These are phyloP conservation scores for Gephyroberyx darwinii DNA, from an alignment of 2,797 vertebrate genomes.

Conservation along the genomic window DNA sequence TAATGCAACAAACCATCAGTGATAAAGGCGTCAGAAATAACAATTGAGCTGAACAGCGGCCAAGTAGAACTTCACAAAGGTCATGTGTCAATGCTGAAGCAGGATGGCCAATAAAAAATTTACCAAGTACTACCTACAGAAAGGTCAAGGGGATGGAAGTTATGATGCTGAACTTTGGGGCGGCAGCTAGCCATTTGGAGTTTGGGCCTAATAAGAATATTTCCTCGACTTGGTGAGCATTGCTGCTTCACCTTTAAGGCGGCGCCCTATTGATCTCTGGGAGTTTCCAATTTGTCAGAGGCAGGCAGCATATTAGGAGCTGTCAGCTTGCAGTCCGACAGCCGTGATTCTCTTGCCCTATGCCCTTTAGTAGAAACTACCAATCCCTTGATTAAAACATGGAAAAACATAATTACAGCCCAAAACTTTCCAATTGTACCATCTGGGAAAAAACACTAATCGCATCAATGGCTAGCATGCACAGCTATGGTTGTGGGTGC, in stretches of 20 bases:
- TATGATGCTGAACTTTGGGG: slow-evolving; percentile 89
- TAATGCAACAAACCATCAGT: slow-evolving; percentile 20
- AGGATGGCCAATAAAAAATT: slow-evolving; percentile 73
- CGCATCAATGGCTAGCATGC: slow-evolving; percentile 20
- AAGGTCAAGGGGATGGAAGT: slow-evolving; percentile 88
- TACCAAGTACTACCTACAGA: slow-evolving; percentile 72
- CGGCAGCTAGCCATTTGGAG: slow-evolving; percentile 72
- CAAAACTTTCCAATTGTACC: slow-evolving; percentile 41
- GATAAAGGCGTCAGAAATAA: slow-evolving; percentile 1
- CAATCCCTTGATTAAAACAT: slow-evolving; percentile 56
- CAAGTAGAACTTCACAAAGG: slow-evolving; percentile 72
- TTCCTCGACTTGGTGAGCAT: slow-evolving; percentile 68
- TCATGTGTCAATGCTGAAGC: slow-evolving; percentile 75
- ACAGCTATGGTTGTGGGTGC: neutral
- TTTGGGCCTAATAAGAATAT: slow-evolving; percentile 75
- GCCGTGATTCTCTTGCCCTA: slow-evolving; percentile 62
- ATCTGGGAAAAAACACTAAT: slow-evolving; percentile 19
- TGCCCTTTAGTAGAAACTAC: slow-evolving; percentile 68
- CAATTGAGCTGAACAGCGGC: slow-evolving; percentile 33
- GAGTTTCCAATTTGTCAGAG: slow-evolving; percentile 85
- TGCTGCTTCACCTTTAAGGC: slow-evolving; percentile 67
- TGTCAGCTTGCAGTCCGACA: slow-evolving; percentile 68
- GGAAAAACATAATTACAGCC: slow-evolving; percentile 60
- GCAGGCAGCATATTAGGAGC: slow-evolving; percentile 77
- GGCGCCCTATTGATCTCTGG: slow-evolving; percentile 84